Conservation (phyloP, 37 sponge, comb jelly and placozoan species). For the Amphimedon queenslandica region DNA sequence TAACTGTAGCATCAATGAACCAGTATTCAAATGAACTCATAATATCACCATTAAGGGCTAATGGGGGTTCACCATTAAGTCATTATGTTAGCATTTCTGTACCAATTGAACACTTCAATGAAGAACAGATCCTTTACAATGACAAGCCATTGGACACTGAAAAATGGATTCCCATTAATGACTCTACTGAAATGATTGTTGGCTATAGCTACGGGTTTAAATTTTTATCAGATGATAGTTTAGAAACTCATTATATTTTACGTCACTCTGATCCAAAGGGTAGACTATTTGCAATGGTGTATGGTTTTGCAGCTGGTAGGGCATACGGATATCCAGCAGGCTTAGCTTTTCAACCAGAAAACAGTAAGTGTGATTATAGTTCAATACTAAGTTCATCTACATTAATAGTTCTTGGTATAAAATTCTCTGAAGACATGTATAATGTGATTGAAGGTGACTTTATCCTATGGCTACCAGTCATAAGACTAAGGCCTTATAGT, state of each 20-base stretch:
- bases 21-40: neutral
- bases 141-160: neutral
- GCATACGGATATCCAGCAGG: constrained; percentile 6
- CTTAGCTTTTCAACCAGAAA: neutral
- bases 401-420: neutral
- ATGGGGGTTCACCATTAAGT: neutral
- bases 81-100: neutral
- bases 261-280: neutral
- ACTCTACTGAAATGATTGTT: neutral
- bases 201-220: neutral
- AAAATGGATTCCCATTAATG: neutral
- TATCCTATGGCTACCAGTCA: neutral
- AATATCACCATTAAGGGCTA: neutral
- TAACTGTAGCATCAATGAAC: neutral
- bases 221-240: neutral
- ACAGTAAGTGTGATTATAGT: neutral
- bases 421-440: neutral
- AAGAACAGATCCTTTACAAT: neutral
- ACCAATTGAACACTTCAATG: neutral
- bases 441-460: neutral
- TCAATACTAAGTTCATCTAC: neutral
- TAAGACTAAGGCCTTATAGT: no score
- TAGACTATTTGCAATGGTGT: constrained; percentile 4
- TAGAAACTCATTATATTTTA: no score
- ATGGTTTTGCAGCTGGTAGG: neutral